phyloP scores from a whole-genome alignment of 2,797 vertebrate genomes.

The Ataeniobius toweri region DNA sequence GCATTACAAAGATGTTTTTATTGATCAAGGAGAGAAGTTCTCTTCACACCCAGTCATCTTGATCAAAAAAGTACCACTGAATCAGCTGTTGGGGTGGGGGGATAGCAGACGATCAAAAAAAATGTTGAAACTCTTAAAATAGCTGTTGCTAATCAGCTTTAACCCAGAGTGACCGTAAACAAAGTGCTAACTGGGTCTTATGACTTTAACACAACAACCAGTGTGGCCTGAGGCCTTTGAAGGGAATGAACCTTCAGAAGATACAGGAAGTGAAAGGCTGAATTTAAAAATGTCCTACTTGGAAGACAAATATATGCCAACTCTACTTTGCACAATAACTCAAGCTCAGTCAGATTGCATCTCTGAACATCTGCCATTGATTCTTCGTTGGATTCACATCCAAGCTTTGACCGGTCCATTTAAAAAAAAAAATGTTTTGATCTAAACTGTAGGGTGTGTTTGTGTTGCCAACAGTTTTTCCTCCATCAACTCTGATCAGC shows the following conservation, averaged over 20 bases:
- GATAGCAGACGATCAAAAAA: too few species aligned
- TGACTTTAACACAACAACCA: constrained; percentile 38
- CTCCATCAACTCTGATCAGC: not conserved
- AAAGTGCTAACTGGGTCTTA: constrained; percentile 41
- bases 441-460: not conserved
- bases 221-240: constrained; percentile 8
- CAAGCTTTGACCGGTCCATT: not conserved
- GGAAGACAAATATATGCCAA: not conserved
- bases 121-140: too few species aligned
- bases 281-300: not conserved
- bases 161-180: constrained; percentile 38
- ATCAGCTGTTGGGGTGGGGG: too few species aligned
- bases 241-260: constrained; percentile 17
- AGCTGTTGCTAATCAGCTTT: constrained; percentile 8
- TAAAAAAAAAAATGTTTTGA: not conserved
- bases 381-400: not conserved
- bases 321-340: not conserved
- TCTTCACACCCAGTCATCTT: too few species aligned
- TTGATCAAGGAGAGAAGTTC: too few species aligned
- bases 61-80: too few species aligned
- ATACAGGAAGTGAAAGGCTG: constrained; percentile 13
- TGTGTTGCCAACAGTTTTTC: not conserved
- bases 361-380: not conserved
- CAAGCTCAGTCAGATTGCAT: not conserved
- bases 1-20: too few species aligned